phyloP scores from a whole-genome alignment of 2,888 invertebrate genomes.

The Xylophagus ater region DNA sequence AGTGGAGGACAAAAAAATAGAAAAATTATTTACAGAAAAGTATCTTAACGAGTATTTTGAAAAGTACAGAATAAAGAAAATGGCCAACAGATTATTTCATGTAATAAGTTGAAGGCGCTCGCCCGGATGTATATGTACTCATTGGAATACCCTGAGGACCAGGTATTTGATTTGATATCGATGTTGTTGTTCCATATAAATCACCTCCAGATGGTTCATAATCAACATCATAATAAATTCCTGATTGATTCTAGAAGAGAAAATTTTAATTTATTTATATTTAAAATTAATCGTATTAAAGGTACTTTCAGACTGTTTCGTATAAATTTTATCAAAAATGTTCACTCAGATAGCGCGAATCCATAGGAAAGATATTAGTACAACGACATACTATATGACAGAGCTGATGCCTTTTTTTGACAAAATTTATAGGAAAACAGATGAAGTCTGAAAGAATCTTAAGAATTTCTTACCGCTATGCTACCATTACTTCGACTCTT shows the following conservation, averaged over 20 bases:
- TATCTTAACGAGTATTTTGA: no score
- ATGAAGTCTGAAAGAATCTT: no score
- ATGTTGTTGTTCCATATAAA: constrained; percentile 41
- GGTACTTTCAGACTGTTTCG: not conserved
- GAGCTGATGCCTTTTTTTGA: no score
- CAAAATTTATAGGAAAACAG: no score
- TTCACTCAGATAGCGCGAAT: no score
- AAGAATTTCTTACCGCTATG: constrained; percentile 37
- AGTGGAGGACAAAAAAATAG: no score
- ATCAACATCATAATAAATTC: constrained; percentile 83
- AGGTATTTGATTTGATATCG: constrained; percentile 48
- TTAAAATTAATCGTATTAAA: not conserved
- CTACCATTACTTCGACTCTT: constrained; percentile 65
- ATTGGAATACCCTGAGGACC: constrained; percentile 61
- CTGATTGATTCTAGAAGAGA: constrained; percentile 66
- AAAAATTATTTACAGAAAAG: no score
- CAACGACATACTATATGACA: no score
- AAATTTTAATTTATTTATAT: constrained; percentile 1
- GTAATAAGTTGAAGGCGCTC: constrained; percentile 48
- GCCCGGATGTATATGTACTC: constrained; percentile 70
- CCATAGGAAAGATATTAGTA: no score
- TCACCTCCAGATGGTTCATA: constrained; percentile 57
- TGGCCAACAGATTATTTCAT: constrained; percentile 29
- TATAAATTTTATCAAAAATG: no score
- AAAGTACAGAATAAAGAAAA: no score